These are phyloP conservation scores for Brachionus sp. DNA, from an alignment of 1,140 invertebrate species.

Conservation along the genomic window DNA sequence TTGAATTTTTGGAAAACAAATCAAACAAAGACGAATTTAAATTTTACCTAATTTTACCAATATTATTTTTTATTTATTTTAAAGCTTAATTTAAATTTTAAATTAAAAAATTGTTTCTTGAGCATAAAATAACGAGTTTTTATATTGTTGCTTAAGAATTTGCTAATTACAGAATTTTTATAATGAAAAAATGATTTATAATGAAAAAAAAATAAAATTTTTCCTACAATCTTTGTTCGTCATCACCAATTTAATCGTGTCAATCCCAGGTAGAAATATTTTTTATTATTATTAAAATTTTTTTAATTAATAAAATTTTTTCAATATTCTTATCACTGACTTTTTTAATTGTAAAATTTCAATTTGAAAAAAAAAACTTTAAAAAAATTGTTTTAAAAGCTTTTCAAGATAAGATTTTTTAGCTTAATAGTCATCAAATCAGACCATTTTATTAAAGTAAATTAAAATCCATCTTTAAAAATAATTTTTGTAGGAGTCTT, in stretches of 20 bases:
- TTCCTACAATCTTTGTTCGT: neutral
- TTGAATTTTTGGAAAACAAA: neutral
- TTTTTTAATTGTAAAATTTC: too few species aligned
- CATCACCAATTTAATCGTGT: neutral
- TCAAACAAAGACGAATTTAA: neutral
- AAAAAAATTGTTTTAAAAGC: too few species aligned
- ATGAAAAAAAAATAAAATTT: neutral
- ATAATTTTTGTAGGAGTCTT: too few species aligned
- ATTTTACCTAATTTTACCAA: neutral
- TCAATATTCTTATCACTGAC: too few species aligned
- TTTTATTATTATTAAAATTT: neutral
- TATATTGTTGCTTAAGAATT: neutral
- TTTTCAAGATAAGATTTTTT: too few species aligned
- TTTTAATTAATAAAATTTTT: neutral
- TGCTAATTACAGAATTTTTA: neutral
- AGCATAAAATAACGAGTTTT: neutral
- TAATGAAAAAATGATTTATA: neutral
- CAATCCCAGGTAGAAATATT: neutral
- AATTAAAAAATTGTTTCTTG: neutral
- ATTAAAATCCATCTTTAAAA: too few species aligned
- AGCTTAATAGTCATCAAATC: too few species aligned
- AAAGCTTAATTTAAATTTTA: slow-evolving; percentile 23
- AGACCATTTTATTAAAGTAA: too few species aligned
- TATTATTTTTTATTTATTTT: neutral
- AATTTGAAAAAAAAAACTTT: too few species aligned